These are phyloP conservation scores for Liasis olivaceus DNA, from an alignment of 2,797 vertebrate species.

Conservation along the genomic window DNA sequence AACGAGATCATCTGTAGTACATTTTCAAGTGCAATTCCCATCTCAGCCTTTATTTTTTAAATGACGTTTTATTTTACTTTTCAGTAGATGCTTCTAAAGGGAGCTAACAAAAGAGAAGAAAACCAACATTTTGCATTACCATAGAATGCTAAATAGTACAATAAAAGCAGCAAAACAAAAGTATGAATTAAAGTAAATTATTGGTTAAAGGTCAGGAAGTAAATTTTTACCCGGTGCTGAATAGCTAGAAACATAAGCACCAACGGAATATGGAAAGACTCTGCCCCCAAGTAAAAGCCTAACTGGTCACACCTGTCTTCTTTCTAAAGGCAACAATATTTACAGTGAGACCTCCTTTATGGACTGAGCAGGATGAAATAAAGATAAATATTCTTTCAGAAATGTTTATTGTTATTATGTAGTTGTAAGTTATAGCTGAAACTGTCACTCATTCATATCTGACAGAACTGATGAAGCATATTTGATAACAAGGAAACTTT, in stretches of 20 bases:
- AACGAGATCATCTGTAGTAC: neutral
- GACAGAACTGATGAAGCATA: neutral
- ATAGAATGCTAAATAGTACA: neutral
- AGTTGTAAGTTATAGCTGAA: neutral
- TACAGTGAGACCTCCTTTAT: neutral
- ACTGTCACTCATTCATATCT: constrained; percentile 12
- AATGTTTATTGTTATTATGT: no score
- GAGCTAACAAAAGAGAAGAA: neutral
- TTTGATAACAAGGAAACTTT: constrained; percentile 25
- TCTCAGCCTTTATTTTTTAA: neutral
- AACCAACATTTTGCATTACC: neutral
- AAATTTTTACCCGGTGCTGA: neutral
- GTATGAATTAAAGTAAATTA: neutral
- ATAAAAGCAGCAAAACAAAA: neutral
- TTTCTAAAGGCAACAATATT: neutral
- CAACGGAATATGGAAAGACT: neutral
- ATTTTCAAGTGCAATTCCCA: neutral
- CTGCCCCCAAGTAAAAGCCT: neutral
- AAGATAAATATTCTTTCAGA: neutral
- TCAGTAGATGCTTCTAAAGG: neutral
- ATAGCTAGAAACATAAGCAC: neutral
- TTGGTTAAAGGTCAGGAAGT: neutral
- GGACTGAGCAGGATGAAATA: neutral
- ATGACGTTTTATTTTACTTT: neutral
- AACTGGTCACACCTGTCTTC: neutral